Conservation (phyloP, 2,113 vertebrate species). For the Lepus americanus region DNA sequence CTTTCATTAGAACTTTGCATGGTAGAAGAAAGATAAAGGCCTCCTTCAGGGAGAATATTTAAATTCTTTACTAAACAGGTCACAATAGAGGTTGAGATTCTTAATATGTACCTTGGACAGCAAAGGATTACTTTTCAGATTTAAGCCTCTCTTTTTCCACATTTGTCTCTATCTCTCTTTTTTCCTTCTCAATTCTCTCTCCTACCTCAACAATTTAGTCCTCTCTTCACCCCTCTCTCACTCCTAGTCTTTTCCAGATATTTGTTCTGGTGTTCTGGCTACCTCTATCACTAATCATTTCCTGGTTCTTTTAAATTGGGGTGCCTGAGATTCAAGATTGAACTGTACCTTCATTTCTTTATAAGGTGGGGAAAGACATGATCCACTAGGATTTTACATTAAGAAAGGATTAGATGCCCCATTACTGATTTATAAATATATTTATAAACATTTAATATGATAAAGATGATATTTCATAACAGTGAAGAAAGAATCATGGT, state of each 20-base stretch:
- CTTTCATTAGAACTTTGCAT: not conserved
- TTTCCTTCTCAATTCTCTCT: not conserved
- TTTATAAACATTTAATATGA: conserved; percentile 5
- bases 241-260: not conserved
- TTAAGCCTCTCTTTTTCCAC: not conserved
- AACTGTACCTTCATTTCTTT: not conserved
- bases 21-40: not conserved
- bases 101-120: not conserved
- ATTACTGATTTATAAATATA: not conserved
- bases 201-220: not conserved
- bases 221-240: not conserved
- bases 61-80: not conserved
- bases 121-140: not conserved
- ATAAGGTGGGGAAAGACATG: not conserved
- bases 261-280: not conserved
- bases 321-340: conserved; percentile 34
- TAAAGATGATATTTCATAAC: conserved; percentile 17
- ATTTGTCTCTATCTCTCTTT: not conserved
- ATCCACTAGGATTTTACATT: not conserved
- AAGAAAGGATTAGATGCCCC: not conserved
- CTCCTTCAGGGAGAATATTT: not conserved
- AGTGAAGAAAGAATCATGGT: not conserved
- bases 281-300: not conserved
- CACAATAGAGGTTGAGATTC: conserved; percentile 9
- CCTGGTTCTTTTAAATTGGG: not conserved